Base-by-base conservation (phyloP, 2,113 vertebrate species). In the Electrona antarctica region DNA sequence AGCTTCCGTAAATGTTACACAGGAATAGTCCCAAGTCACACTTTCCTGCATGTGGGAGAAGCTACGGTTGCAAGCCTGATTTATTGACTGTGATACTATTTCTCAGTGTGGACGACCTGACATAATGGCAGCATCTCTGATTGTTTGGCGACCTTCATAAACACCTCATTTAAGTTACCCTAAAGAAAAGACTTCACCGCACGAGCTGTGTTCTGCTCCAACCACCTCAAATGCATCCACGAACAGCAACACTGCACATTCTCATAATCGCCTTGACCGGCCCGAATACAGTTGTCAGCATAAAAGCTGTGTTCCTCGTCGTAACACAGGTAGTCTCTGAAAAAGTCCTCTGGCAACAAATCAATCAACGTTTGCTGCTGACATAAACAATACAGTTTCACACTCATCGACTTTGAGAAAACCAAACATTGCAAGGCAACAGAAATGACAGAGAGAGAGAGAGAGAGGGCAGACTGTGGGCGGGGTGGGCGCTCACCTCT, bases 401-500 rank as follows among this genome's bases (percentile, higher is more conserved):
- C 57, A 62, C 21, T 29, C 14, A 67, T 77, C 47, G 5, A 9
- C 54, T 14, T 11, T n/a, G 15, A 54, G 11, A 77, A 1, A 12
- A 7, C 33, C 33, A 41, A 41, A 41, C 33, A 41, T 41, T 41
- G 33, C 33, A 41, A 41, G 33, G 33, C 33, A 6, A 6, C 33
- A 41, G 21, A 21, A 62, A 50, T 60, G 70, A 51, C 33, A 63
- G n/a, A 11, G 56, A 4, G 21, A 21, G 21, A 0, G 0, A 28
- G 1, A 21, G 0, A 56, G 3, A 69, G 47, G 33, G 33, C 33
- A 55, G 49, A 61, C 45, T 7, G 15, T 52, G 3, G 45, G 45
- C 21, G 2, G 54, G 50, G 46, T 8, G 7, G 13, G 8, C 6
- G 3, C 61, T 94, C 67, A 99, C 97, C 97, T 90, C 95, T 92